Conservation (phyloP, 37 sponge, comb jelly and placozoan genomes). For the Tethya wilhelma region DNA sequence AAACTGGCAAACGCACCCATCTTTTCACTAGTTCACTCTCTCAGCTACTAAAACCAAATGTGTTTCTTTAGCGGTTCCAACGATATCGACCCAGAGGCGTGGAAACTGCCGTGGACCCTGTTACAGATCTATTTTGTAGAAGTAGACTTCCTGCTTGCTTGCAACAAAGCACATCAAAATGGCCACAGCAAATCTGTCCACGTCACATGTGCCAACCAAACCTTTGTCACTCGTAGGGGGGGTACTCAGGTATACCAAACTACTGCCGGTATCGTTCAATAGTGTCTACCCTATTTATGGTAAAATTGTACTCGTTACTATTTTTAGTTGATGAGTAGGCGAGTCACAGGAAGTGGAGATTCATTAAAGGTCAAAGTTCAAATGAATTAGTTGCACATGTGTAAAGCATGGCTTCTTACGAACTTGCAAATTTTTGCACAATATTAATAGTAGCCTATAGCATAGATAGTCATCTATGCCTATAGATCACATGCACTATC, state of each 20-base stretch:
- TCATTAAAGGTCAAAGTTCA: too few relatives aligned
- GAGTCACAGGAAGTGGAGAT: too few relatives aligned
- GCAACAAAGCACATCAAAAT: constrained; percentile 39
- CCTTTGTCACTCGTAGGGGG: constrained; percentile 16
- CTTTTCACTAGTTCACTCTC: background rate
- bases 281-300: constrained; percentile 12
- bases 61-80: background rate
- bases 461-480: too few relatives aligned
- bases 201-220: constrained; percentile 54
- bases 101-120: too few relatives aligned
- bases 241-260: constrained; percentile 23
- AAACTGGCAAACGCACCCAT: constrained; percentile 82
- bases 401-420: too few relatives aligned
- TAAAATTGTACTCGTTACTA: background rate
- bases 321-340: background rate
- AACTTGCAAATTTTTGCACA: too few relatives aligned
- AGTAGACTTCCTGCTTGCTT: too few relatives aligned
- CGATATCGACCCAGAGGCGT: background rate
- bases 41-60: background rate
- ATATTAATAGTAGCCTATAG: too few relatives aligned
- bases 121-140: too few relatives aligned
- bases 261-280: constrained; percentile 2
- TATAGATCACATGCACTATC: too few relatives aligned
- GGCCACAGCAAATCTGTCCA: constrained; percentile 12
- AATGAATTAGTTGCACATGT: too few relatives aligned